phyloP scores from a whole-genome alignment of 1,140 invertebrate species.

The Dreissena polymorpha region DNA sequence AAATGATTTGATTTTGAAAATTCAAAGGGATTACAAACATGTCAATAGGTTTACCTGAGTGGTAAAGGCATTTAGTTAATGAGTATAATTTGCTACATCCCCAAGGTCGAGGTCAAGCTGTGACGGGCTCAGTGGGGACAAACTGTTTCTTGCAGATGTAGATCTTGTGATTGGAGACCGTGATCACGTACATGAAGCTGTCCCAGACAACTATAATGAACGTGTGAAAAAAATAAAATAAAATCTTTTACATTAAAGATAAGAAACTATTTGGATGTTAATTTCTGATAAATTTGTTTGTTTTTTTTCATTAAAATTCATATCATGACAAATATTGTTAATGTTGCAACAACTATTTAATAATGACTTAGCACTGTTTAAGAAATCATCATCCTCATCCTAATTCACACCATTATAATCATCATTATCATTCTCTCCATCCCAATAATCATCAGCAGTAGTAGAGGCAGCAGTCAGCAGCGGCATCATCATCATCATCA shows the following conservation, averaged over 20 bases:
- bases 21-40: no score
- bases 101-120: constrained; percentile 19
- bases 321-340: background rate
- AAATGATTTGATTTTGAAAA: no score
- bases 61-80: no score
- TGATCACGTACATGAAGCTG: constrained; percentile 90
- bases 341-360: background rate
- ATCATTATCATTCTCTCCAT: no score
- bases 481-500: background rate
- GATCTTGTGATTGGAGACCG: constrained; percentile 91
- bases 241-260: background rate
- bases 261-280: background rate
- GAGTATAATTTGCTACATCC: no score
- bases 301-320: background rate
- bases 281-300: background rate
- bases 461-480: background rate
- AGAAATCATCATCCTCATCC: background rate
- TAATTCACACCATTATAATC: no score
- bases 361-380: no score
- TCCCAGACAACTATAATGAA: constrained; percentile 86
- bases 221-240: constrained; percentile 45
- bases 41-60: no score
- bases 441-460: no score
- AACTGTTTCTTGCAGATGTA: constrained; percentile 86
- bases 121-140: constrained; percentile 70